phyloP scores from a whole-genome alignment of 1,140 invertebrate genomes.

The Batillaria attramentaria region DNA sequence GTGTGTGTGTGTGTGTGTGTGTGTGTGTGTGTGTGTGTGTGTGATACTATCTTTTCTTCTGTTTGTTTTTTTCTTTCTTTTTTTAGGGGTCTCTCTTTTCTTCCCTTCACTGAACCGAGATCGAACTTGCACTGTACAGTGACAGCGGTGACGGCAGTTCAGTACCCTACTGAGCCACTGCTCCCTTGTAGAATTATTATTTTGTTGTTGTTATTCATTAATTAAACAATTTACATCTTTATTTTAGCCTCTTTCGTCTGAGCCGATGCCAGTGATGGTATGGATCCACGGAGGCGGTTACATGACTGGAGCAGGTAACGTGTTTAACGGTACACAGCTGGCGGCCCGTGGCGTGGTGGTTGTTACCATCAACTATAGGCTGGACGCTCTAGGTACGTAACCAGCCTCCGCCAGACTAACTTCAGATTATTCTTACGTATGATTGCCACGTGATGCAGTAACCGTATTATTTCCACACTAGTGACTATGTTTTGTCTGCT shows the following conservation, averaged over 20 bases:
- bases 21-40: neutral
- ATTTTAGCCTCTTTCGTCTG: neutral
- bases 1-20: neutral
- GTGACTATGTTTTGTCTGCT: too few relatives aligned
- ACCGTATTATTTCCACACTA: too few relatives aligned
- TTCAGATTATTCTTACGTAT: too few relatives aligned
- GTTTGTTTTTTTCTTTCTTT: too few relatives aligned
- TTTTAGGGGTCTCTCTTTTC: neutral
- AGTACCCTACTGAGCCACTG: neutral
- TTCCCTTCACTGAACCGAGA: neutral
- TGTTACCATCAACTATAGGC: constrained; percentile 75
- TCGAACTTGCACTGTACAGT: neutral
- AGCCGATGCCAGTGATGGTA: constrained; percentile 64
- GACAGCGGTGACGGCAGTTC: neutral
- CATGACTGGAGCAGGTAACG: constrained; percentile 76
- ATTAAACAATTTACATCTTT: neutral
- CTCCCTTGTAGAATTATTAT: neutral
- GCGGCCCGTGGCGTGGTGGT: constrained; percentile 72
- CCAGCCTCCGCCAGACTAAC: too few relatives aligned
- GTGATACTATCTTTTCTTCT: too few relatives aligned
- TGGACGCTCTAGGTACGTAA: constrained; percentile 77
- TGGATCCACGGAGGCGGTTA: constrained; percentile 63
- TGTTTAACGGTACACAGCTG: constrained; percentile 67
- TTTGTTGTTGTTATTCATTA: neutral
- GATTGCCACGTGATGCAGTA: too few relatives aligned